Percentiles rank a stretch among this genome's conserved stretches.
Evolutionary conservation across 2,113 vertebrate genomes (phyloP).

Genomic region (Platanista minor): DNA sequence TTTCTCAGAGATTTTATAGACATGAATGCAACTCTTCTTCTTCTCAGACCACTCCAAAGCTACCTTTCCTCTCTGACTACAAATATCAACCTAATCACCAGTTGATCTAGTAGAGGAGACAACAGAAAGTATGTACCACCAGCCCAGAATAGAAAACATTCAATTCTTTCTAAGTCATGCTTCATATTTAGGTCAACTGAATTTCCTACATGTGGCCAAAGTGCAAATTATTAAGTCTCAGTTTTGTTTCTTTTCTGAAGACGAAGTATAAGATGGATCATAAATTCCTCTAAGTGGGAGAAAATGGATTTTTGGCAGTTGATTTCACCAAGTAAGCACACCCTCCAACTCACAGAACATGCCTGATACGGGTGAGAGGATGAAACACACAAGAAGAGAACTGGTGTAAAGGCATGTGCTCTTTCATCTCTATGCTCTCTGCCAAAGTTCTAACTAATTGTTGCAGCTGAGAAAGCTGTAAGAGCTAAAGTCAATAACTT

Average conservation of each 20-base stretch:
- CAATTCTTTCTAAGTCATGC: not conserved
- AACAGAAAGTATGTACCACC: not conserved
- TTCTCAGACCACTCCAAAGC: not conserved
- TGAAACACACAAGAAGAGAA: not conserved
- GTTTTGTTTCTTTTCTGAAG: not conserved
- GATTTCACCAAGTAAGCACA: not conserved
- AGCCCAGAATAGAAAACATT: not conserved
- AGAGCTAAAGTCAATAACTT: not conserved
- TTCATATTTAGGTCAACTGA: not conserved
- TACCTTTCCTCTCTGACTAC: not conserved
- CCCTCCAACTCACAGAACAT: not conserved
- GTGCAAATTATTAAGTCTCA: not conserved
- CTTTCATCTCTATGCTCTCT: not conserved
- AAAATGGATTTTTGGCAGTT: not conserved
- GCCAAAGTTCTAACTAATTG: not conserved
- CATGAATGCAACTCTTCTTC: not conserved
- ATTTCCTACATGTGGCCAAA: not conserved
- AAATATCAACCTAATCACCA: not conserved
- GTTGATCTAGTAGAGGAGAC: not conserved
- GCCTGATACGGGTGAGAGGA: not conserved
- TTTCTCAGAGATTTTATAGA: not conserved
- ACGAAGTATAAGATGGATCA: not conserved
- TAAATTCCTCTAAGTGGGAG: not conserved
- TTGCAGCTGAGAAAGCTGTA: not conserved
- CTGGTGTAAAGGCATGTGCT: not conserved